These are phyloP conservation scores for Thymelicus sylvestris DNA, from an alignment of 2,888 invertebrate species.

Conservation along the genomic window DNA sequence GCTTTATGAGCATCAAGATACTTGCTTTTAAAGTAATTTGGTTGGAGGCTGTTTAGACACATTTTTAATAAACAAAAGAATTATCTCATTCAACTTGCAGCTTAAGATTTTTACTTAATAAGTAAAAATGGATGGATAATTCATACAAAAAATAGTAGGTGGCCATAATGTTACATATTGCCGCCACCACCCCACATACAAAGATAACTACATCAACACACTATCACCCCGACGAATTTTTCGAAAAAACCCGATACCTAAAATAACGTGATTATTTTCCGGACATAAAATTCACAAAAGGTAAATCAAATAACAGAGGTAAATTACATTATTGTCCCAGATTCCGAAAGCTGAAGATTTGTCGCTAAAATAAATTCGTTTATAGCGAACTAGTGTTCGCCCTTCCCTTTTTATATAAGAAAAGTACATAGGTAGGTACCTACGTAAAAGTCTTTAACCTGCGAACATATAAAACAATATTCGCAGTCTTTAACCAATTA, in stretches of 20 bases:
- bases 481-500: background rate
- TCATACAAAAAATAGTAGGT: too few relatives aligned
- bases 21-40: too few relatives aligned
- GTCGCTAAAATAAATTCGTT: slow-evolving; percentile 64
- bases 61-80: too few relatives aligned
- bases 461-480: too few relatives aligned
- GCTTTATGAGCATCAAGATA: too few relatives aligned
- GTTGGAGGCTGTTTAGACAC: too few relatives aligned
- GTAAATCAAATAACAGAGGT: slow-evolving; percentile 82
- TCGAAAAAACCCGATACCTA: background rate
- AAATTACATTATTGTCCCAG: slow-evolving; percentile 74
- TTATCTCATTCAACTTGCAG: background rate
- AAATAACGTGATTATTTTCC: slow-evolving; percentile 66
- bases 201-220: background rate
- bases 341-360: slow-evolving; percentile 68
- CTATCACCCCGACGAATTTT: background rate
- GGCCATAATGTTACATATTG: too few relatives aligned
- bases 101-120: too few relatives aligned
- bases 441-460: background rate
- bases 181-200: too few relatives aligned
- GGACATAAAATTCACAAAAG: slow-evolving; percentile 72
- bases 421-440: background rate
- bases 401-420: background rate
- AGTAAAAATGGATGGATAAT: too few relatives aligned
- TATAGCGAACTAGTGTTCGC: slow-evolving; percentile 27